These are phyloP conservation scores for Drosophila azteca DNA, from an alignment of 1,140 invertebrate genomes.

Conservation along the genomic window DNA sequence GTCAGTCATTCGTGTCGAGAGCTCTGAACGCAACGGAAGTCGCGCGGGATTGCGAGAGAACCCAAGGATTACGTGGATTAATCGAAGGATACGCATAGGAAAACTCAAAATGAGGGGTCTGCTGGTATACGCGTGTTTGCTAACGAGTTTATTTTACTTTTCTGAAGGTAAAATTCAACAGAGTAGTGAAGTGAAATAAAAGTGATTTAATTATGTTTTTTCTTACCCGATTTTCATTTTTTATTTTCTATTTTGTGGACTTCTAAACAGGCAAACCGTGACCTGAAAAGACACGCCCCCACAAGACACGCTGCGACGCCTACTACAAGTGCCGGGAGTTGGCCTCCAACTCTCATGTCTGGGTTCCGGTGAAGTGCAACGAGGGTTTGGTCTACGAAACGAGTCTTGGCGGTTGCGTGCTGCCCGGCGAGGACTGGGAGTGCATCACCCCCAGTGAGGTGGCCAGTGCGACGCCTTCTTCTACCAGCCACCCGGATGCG, in stretches of 20 bases:
- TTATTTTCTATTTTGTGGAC: conserved; percentile 14
- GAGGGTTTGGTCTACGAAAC: conserved; percentile 85
- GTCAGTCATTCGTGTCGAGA: conserved; percentile 72
- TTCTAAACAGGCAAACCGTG: conserved; percentile 78
- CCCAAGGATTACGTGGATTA: conserved; percentile 27
- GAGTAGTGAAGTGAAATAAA: conserved; percentile 3
- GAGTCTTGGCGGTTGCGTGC: conserved; percentile 84
- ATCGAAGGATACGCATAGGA: conserved; percentile 18
- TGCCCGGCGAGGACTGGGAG: conserved; percentile 84
- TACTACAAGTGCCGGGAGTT: conserved; percentile 85
- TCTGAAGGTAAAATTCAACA: conserved; percentile 66
- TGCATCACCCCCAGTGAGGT: conserved; percentile 65
- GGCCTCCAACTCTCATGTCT: conserved; percentile 83
- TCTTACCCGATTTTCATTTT: neutral
- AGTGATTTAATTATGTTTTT: conserved; percentile 4
- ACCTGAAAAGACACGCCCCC: conserved; percentile 84
- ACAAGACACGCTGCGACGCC: conserved; percentile 84
- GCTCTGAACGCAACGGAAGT: conserved; percentile 59
- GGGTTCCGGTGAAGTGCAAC: conserved; percentile 84
- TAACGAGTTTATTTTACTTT: conserved; percentile 70
- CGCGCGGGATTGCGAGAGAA: conserved; percentile 4
- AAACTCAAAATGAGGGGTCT: conserved; percentile 45
- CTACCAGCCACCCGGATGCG: conserved; percentile 25
- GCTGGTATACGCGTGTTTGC: conserved; percentile 52
- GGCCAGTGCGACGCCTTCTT: conserved; percentile 13